Conservation (phyloP, 2,113 vertebrate genomes). For the Paedocypris sp. region DNA sequence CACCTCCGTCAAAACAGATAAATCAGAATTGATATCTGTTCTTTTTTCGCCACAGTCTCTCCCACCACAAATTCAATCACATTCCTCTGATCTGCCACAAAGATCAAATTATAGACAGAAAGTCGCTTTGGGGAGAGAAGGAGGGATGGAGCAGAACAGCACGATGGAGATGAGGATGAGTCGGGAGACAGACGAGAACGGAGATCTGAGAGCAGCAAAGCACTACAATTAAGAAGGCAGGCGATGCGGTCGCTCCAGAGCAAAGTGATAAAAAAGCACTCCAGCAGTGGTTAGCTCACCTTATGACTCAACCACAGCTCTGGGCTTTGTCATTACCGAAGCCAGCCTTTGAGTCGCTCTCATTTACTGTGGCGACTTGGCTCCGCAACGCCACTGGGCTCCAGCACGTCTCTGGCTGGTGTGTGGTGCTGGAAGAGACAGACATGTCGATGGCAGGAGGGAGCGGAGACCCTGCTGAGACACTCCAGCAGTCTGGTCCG, state of each 20-base stretch:
- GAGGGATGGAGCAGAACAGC: constrained; percentile 38
- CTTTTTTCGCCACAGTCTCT: constrained; percentile 15
- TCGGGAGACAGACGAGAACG: neutral
- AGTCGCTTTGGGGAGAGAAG: constrained; percentile 37
- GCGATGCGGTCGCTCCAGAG: neutral
- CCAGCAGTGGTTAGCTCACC: neutral
- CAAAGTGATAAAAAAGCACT: neutral
- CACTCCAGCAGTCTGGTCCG: constrained; percentile 39
- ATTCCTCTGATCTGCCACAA: constrained; percentile 32
- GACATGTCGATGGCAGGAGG: constrained; percentile 36
- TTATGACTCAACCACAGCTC: neutral
- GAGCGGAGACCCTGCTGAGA: constrained; percentile 52
- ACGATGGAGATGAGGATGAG: constrained; percentile 22
- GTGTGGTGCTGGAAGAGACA: constrained; percentile 33
- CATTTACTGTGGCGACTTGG: constrained; percentile 40
- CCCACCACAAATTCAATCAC: constrained; percentile 33
- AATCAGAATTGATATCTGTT: constrained; percentile 34
- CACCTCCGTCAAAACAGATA: constrained; percentile 28
- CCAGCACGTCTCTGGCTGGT: constrained; percentile 5
- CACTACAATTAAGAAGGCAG: neutral
- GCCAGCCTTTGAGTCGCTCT: constrained; percentile 40
- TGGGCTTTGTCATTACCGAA: neutral
- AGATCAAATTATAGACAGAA: constrained; percentile 35
- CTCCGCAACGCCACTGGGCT: constrained; percentile 7
- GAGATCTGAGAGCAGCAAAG: constrained; percentile 33